Evolutionary conservation across 2,888 invertebrate genomes (phyloP), one percentile per base, ranked within the genome.

Genomic region (Morpho helenor): DNA sequence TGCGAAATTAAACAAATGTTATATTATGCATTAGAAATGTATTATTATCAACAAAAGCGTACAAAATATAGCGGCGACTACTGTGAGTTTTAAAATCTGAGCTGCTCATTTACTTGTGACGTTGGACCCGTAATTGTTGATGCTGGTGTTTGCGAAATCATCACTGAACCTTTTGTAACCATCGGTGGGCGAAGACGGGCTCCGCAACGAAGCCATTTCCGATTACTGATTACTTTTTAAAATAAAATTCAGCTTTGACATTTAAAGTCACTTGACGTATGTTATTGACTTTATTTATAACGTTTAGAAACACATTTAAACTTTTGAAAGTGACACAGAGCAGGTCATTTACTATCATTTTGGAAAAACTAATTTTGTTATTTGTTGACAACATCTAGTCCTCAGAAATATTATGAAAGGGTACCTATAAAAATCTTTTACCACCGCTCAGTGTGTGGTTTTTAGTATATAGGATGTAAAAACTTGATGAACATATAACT

Each of bases 111-210:
- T 91, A 93, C 93, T 92, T 83, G 91, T 76, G 72, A 87, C 89
- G 75, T 93, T 93, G 66, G 93, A 92, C 75, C 93, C 93, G 83
- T 93, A 93, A 75, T 92, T 91, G 87, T 89, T 90, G 87, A 88
- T 76, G 82, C 88, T 88, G 87, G 80, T 76, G 75, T 87, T 87
- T 76, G 87, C 87, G 77, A 90, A 86, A 82, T 93, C 93, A 82
- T 93, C 93, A 82, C 92, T 91, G 76, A 93, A 93, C 76, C 92
- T 88, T 85, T 92, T 92, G 80, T 93, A 93, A 61, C 93, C 93
- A 76, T 93, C 93, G 73, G 92, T 89, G 77, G 89, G 90, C 75
- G 92, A 90, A 74, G 92, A 91, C 81, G 91, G 89, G 84, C 91
- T 91, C 75, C 91, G 80, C 77, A 88, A 69, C 71, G 91, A 86